Conservation (phyloP, 2,797 vertebrate species). For the Oreochromis grahami region DNA sequence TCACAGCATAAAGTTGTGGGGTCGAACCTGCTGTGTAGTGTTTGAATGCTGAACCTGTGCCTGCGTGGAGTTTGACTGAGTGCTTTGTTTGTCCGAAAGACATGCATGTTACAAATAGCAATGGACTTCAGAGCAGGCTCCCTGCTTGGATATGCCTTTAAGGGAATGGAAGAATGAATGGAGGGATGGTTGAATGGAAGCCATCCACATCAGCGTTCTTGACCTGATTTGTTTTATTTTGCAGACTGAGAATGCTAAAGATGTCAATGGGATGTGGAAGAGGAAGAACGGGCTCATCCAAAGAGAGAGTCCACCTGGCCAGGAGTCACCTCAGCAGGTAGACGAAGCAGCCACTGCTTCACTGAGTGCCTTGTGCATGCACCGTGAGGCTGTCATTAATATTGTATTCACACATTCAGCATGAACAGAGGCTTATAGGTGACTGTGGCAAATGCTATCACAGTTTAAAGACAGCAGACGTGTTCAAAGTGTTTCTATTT, state of each 20-base stretch:
- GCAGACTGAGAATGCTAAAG: slow-evolving; percentile 59
- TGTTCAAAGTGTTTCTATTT: background rate
- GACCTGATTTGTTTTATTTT: background rate
- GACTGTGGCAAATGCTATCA: background rate
- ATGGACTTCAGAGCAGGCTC: background rate
- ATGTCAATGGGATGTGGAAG: slow-evolving; percentile 54
- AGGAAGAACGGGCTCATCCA: slow-evolving; percentile 75
- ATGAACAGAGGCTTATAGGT: background rate
- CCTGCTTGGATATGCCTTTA: background rate
- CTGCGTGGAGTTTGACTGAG: background rate
- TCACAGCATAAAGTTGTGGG: background rate
- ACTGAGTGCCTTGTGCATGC: background rate
- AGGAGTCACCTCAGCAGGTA: slow-evolving; percentile 75
- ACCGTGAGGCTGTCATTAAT: slow-evolving; percentile 17
- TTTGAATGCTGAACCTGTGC: background rate
- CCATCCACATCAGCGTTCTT: background rate
- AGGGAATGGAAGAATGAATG: background rate
- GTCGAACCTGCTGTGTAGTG: background rate
- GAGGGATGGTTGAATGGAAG: background rate
- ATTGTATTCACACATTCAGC: slow-evolving; percentile 17
- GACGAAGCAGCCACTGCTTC: background rate
- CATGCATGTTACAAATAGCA: background rate
- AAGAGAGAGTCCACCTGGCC: slow-evolving; percentile 74
- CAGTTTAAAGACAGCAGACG: background rate
- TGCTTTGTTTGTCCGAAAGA: background rate